These are phyloP conservation scores for Pomatorhinus ruficollis DNA, from an alignment of 2,113 vertebrate species.

Conservation along the genomic window DNA sequence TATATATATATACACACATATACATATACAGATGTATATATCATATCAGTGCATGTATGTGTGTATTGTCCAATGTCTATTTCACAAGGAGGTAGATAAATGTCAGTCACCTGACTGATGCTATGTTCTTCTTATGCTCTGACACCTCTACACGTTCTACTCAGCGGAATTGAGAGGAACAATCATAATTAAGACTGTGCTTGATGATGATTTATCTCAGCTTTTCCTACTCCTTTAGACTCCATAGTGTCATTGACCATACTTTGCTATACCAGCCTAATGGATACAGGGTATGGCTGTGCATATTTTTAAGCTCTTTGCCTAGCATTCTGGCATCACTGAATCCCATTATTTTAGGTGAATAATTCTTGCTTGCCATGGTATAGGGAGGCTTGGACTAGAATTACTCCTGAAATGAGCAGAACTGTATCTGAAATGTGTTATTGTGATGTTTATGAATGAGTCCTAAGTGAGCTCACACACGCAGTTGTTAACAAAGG, in stretches of 20 bases:
- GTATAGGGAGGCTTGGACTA: not conserved
- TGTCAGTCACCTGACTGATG: not conserved
- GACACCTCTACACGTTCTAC: not conserved
- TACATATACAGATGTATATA: accelerated
- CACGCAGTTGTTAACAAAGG: not conserved
- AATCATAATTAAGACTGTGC: not conserved
- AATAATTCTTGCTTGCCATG: not conserved
- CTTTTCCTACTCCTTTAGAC: not conserved
- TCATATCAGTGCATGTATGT: not conserved
- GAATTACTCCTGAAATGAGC: not conserved
- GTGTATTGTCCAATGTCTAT: not conserved
- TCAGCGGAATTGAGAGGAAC: not conserved
- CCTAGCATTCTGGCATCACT: not conserved
- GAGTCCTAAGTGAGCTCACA: not conserved
- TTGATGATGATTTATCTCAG: not conserved
- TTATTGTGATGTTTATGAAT: not conserved
- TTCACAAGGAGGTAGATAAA: not conserved
- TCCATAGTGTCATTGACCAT: not conserved
- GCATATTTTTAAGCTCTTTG: not conserved
- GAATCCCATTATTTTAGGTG: not conserved
- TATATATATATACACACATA: no score
- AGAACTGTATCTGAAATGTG: not conserved
- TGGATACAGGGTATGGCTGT: not conserved
- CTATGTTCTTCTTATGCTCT: not conserved
- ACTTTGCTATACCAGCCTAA: not conserved